phyloP scores from a whole-genome alignment of 2,113 vertebrate genomes.

The Irena cyanogastra region DNA sequence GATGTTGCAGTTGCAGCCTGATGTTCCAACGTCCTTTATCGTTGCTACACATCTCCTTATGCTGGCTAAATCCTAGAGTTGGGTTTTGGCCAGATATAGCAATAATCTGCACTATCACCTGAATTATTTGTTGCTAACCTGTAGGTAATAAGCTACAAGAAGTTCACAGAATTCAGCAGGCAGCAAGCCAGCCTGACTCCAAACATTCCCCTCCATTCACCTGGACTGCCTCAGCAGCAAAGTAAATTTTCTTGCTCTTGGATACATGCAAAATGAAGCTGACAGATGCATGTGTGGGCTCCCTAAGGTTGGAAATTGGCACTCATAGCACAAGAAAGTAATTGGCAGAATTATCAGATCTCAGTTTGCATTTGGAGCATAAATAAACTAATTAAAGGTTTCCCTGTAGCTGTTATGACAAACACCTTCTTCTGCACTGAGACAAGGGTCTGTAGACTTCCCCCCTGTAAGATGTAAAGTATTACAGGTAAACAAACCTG shows the following conservation, averaged over 20 bases:
- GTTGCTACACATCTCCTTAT: background rate
- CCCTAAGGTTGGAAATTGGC: conserved; percentile 42
- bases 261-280: background rate
- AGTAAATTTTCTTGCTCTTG: background rate
- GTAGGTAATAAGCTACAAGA: background rate
- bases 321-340: background rate
- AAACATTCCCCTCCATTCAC: background rate
- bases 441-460: background rate
- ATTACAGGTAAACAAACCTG: background rate
- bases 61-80: background rate
- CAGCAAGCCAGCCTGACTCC: background rate
- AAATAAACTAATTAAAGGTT: conserved; percentile 51
- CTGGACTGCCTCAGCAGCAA: background rate
- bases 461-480: background rate
- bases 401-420: conserved; percentile 1
- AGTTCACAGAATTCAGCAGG: background rate
- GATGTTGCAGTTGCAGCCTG: background rate
- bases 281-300: conserved; percentile 39
- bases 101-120: background rate
- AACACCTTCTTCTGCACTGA: background rate
- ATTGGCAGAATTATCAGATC: conserved; percentile 31
- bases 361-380: conserved; percentile 7
- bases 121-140: background rate
- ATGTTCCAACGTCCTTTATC: background rate
- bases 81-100: background rate